Evolutionary conservation across 2,797 vertebrate species (phyloP).

Genomic region (Tiaroga cobitis): DNA sequence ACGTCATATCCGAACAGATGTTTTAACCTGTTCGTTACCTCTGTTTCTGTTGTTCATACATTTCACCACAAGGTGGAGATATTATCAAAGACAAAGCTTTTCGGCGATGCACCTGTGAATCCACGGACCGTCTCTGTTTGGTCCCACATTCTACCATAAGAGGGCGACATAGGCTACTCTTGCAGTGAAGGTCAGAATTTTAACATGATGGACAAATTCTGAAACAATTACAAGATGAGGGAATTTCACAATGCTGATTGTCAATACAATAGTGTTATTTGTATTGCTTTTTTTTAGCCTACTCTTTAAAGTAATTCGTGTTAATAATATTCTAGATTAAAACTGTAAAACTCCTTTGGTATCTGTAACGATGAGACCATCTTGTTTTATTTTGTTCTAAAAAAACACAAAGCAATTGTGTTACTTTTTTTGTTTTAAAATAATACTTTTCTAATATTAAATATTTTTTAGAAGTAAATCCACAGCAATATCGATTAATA

Average conservation of each 20-base stretch:
- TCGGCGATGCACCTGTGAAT: neutral
- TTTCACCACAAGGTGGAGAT: conserved; percentile 54
- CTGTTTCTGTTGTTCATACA: neutral
- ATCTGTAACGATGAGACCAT: neutral
- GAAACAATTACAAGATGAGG: neutral
- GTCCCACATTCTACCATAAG: neutral
- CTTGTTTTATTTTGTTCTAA: neutral
- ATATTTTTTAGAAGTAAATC: neutral
- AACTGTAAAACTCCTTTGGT: neutral
- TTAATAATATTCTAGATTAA: neutral
- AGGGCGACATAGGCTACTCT: neutral
- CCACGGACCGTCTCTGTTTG: neutral
- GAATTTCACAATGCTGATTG: neutral
- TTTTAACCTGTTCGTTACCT: neutral
- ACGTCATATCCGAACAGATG: neutral
- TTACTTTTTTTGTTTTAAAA: neutral
- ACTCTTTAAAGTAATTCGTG: neutral
- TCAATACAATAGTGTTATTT: neutral
- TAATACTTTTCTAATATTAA: neutral
- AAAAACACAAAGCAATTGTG: neutral
- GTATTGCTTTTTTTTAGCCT: neutral
- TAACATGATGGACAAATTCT: neutral
- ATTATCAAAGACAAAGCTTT: conserved; percentile 47
- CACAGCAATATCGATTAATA: neutral
- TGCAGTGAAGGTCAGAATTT: neutral